Evolutionary conservation across 2,888 invertebrate species (phyloP).

Genomic region (Lordiphosa fenestrarum): DNA sequence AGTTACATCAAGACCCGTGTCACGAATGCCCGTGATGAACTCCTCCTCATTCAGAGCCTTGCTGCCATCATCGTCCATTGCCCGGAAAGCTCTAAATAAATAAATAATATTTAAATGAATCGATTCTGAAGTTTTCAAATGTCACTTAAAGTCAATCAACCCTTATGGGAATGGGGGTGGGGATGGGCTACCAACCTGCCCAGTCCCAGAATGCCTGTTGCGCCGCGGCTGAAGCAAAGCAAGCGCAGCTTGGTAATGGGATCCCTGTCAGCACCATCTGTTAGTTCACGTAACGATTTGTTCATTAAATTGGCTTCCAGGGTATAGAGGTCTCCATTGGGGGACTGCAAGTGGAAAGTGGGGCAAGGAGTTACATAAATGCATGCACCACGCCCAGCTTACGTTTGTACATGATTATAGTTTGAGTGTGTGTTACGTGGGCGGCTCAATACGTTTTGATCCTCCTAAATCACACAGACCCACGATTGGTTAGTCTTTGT

Average conservation of each 20-base stretch:
- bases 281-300: conserved; percentile 86
- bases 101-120: conserved; percentile 39
- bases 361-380: no score
- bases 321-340: conserved; percentile 77
- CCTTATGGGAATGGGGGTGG: background rate
- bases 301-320: conserved; percentile 90
- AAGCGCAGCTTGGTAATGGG: conserved; percentile 91
- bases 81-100: conserved; percentile 87
- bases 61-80: conserved; percentile 96
- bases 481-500: no score
- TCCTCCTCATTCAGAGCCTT: conserved; percentile 91
- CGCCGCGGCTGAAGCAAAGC: conserved; percentile 91
- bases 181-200: conserved; percentile 83
- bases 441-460: no score
- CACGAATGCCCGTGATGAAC: conserved; percentile 89
- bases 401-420: no score
- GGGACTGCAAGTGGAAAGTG: conserved; percentile 25
- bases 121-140: conserved; percentile 29
- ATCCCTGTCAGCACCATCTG: conserved; percentile 84
- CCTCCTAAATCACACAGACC: no score
- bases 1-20: conserved; percentile 87
- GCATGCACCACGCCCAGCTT: no score
- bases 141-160: conserved; percentile 25
- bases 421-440: no score
- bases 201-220: conserved; percentile 92